Evolutionary conservation across 2,113 vertebrate species (phyloP), one percentile per base, ranked within the genome.

Genomic region (Lonchura striata): DNA sequence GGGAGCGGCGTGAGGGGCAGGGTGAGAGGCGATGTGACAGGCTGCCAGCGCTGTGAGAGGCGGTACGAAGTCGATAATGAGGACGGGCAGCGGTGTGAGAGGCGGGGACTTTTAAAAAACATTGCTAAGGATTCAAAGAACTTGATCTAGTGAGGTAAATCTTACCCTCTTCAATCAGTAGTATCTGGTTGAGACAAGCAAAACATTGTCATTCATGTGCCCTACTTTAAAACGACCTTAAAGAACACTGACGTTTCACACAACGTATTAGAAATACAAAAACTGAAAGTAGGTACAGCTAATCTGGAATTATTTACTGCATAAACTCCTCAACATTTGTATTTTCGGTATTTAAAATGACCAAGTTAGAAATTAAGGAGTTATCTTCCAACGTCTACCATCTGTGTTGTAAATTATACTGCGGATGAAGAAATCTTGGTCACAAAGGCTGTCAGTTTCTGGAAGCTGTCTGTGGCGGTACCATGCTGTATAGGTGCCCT

Each of bases 401-500:
- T 47, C n/a, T 56, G 3, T 56, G 22, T 31, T 33, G 27, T 47
- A 7, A 37, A 37, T n/a, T 20, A 4, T 15, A 28, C 21, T 46
- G 13, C 10, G 61, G 13, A 46, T 25, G 37, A 53, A 64, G 63
- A 47, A 53, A 28, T 35, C 22, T 31, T 39, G 7, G 6, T 65
- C 12, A 3, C 33, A 30, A 3, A 50, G 8, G 12, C 3, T 24
- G 49, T 30, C 31, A 2, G 31, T 30, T 35, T 23, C 11, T 28
- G 7, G 60, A 23, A 7, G 14, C 24, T 35, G 31, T 11, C 39
- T 2, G 31, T 7, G 49, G 31, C 72, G 37, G n/a, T 49, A 11
- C 3, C 20, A 1, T 15, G 4, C 8, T 10, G 27, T 9, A 2
- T 24, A 3, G 41, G 33, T 17, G 3, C 7, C 8, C 18, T n/a